These are phyloP conservation scores for Macrosiphum euphorbiae DNA, from an alignment of 2,888 invertebrate genomes.

Conservation along the genomic window DNA sequence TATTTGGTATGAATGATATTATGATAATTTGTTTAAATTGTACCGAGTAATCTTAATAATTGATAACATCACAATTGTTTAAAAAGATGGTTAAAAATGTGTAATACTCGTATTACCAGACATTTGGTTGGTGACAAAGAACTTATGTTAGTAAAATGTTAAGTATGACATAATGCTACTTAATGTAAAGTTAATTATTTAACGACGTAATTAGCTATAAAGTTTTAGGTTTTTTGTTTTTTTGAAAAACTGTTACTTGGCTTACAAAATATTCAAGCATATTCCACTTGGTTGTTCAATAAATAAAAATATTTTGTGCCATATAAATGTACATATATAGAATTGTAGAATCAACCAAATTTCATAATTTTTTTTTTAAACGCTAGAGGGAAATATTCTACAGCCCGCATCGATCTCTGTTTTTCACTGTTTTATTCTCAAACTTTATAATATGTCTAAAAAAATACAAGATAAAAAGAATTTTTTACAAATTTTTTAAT, in stretches of 20 bases:
- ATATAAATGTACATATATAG: background rate
- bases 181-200: background rate
- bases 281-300: background rate
- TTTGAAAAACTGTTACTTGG: background rate
- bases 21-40: background rate
- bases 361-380: too few relatives aligned
- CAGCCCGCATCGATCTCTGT: too few relatives aligned
- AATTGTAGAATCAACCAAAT: too few relatives aligned
- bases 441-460: too few relatives aligned
- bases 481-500: too few relatives aligned
- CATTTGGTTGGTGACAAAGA: background rate
- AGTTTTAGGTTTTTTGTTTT: background rate
- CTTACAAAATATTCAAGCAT: background rate
- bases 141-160: background rate
- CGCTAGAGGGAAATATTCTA: too few relatives aligned
- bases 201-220: background rate
- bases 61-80: background rate
- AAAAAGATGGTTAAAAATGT: background rate
- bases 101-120: background rate
- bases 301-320: background rate
- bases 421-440: too few relatives aligned
- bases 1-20: background rate
- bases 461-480: too few relatives aligned
- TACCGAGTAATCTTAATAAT: background rate
- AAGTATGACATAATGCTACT: background rate